Percentiles rank a stretch among this genome's conserved stretches.
These are phyloP conservation scores for Pseudorectes ferrugineus DNA, from an alignment of 2,113 vertebrate genomes.

Conservation along the genomic window DNA sequence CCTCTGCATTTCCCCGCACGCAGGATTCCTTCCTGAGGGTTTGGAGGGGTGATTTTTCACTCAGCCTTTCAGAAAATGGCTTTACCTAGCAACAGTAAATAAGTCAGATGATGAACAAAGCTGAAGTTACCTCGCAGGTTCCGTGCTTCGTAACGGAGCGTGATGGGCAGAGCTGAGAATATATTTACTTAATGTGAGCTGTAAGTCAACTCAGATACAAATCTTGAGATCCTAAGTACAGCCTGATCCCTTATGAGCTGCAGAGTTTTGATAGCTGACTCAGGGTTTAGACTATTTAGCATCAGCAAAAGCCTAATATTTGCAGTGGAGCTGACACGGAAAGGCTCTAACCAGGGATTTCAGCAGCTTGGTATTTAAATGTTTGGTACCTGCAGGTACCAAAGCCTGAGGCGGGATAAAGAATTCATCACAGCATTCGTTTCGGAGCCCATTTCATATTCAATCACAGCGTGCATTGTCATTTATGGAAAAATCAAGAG, in stretches of 20 bases:
- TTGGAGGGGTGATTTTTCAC: neutral
- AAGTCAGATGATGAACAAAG: neutral
- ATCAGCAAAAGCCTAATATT: conserved; percentile 57
- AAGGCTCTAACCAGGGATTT: conserved; percentile 30
- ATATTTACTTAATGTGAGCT: conserved; percentile 43
- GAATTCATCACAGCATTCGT: neutral
- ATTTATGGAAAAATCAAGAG: neutral
- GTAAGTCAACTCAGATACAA: conserved; percentile 45
- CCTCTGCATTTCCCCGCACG: neutral
- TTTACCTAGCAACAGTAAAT: conserved; percentile 23
- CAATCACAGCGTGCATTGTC: neutral
- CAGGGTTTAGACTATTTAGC: conserved; percentile 52
- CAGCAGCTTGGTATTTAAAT: conserved; percentile 19
- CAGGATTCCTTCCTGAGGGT: neutral
- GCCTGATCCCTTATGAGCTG: conserved; percentile 25
- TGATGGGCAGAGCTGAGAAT: conserved; percentile 41
- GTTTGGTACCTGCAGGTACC: neutral
- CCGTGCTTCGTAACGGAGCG: neutral
- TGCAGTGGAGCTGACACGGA: conserved; percentile 1
- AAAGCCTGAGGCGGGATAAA: neutral
- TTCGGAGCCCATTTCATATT: neutral
- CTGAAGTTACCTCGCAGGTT: neutral
- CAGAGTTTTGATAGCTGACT: conserved; percentile 55
- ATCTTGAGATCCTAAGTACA: conserved; percentile 7
- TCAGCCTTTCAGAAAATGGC: neutral